These are phyloP conservation scores for Mythimna pallens DNA, from an alignment of 2,888 invertebrate genomes.

Conservation along the genomic window DNA sequence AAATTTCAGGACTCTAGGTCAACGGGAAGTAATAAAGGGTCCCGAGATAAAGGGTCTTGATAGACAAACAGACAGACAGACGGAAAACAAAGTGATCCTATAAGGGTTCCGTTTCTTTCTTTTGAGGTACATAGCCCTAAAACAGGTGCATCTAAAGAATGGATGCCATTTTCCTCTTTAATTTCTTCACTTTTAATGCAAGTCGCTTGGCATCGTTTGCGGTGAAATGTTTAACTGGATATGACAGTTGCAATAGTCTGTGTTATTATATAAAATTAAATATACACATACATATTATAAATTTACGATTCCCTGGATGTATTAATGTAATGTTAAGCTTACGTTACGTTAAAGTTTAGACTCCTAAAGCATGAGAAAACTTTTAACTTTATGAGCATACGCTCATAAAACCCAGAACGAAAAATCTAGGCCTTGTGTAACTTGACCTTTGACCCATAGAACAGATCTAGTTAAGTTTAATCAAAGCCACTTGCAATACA, in stretches of 20 bases:
- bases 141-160: conserved; percentile 23
- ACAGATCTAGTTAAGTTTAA: conserved; percentile 34
- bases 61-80: no score
- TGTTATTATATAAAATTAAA: neutral
- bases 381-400: neutral
- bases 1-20: no score
- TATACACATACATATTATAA: neutral
- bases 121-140: neutral
- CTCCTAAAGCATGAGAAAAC: neutral
- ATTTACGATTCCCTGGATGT: no score
- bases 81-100: no score
- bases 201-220: conserved; percentile 11
- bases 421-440: neutral
- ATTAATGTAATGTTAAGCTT: neutral
- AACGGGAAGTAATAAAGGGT: no score
- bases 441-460: neutral
- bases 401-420: neutral
- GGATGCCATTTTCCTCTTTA: conserved; percentile 19
- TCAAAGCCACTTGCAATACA: conserved; percentile 34
- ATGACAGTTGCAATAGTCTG: neutral
- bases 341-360: neutral
- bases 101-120: no score
- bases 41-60: no score
- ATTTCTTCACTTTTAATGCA: conserved; percentile 34
- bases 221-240: conserved; percentile 20